phyloP scores from a whole-genome alignment of 2,797 vertebrate genomes.

The Diplodus puntazzo region DNA sequence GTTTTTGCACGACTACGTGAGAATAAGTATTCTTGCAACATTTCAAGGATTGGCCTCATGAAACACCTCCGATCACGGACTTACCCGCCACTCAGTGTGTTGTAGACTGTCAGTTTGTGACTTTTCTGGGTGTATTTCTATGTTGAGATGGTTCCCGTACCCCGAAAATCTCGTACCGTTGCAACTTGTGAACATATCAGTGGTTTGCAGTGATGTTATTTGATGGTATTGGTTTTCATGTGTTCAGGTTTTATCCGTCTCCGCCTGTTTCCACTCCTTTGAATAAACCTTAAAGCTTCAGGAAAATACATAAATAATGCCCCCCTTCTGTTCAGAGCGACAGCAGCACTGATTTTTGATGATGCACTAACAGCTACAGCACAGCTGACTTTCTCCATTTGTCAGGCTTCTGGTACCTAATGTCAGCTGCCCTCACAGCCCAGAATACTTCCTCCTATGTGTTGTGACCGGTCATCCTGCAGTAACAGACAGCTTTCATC shows the following conservation, averaged over 20 bases:
- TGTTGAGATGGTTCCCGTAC: no score
- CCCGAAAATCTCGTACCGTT: no score
- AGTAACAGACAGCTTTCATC: conserved; percentile 11
- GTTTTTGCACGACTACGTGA: not conserved
- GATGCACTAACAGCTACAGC: not conserved
- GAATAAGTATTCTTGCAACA: not conserved
- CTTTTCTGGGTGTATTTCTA: not conserved
- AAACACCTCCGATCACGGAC: not conserved
- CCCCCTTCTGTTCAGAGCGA: no score
- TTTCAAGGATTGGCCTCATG: not conserved
- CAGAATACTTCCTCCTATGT: not conserved
- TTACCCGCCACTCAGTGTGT: not conserved
- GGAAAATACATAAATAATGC: not conserved
- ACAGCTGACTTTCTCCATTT: not conserved
- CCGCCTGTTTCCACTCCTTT: not conserved
- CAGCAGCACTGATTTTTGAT: not conserved
- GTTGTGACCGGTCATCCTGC: conserved; percentile 10
- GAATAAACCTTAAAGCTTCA: not conserved
- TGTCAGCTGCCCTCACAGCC: conserved; percentile 7
- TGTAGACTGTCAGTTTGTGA: not conserved
- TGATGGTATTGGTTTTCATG: not conserved
- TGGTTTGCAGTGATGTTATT: no score
- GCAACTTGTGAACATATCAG: no score
- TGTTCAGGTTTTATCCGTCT: not conserved
- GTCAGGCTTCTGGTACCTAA: not conserved